These are phyloP conservation scores for Lasiommata megera DNA, from an alignment of 2,888 invertebrate genomes.

Conservation along the genomic window DNA sequence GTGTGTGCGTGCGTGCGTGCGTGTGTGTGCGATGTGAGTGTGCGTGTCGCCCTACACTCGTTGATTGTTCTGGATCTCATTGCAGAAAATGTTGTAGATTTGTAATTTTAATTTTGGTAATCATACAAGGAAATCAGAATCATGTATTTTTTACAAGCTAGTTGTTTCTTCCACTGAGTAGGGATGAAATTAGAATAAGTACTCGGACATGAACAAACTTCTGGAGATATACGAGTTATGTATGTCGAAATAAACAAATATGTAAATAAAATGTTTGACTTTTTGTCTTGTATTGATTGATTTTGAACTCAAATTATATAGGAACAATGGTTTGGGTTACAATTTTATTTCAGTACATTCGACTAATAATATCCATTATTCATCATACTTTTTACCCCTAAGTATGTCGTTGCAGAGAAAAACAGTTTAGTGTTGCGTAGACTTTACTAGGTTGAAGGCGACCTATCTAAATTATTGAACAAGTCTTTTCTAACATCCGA, in stretches of 20 bases:
- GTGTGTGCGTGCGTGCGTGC: constrained; percentile 33
- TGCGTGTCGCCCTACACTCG: constrained; percentile 46
- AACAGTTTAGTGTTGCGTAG: no score
- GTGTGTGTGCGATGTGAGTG: constrained; percentile 34
- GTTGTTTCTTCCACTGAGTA: constrained; percentile 73
- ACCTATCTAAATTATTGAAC: no score
- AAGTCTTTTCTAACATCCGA: no score
- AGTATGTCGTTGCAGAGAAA: no score
- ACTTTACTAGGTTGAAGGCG: no score
- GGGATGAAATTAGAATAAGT: constrained; percentile 74
- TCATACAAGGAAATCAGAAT: constrained; percentile 64
- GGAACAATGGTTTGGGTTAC: neutral
- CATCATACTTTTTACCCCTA: no score
- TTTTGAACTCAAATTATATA: constrained; percentile 5
- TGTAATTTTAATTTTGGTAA: constrained; percentile 67
- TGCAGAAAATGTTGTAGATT: constrained; percentile 71
- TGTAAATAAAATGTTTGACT: constrained; percentile 78
- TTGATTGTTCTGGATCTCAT: constrained; percentile 71
- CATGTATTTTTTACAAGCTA: constrained; percentile 77
- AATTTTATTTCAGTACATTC: no score
- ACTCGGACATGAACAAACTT: constrained; percentile 76
- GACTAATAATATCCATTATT: no score
- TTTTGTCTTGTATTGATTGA: constrained; percentile 49
- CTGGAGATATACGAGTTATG: constrained; percentile 69
- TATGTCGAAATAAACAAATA: constrained; percentile 76